phyloP scores from a whole-genome alignment of 2,888 invertebrate species.

The Acleris emargana region DNA sequence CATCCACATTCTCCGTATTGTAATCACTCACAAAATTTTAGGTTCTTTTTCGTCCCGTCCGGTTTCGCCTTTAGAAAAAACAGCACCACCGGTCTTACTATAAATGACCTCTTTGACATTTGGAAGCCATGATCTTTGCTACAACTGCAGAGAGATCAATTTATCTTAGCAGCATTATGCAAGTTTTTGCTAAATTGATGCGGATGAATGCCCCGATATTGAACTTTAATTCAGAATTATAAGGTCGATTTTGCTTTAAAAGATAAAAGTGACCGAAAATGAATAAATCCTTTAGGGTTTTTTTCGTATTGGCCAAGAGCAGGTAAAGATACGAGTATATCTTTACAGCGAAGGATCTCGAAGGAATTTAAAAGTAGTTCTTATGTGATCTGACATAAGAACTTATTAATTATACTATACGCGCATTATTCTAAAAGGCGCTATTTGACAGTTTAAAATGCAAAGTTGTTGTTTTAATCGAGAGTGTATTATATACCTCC shows the following conservation, averaged over 20 bases:
- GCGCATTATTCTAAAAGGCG: no score
- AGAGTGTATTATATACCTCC: no score
- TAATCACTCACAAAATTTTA: conserved; percentile 1
- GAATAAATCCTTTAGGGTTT: conserved; percentile 7
- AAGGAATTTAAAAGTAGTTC: neutral
- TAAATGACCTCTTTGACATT: conserved; percentile 36
- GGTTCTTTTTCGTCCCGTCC: conserved; percentile 17
- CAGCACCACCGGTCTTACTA: conserved; percentile 7
- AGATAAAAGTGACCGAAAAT: conserved; percentile 7
- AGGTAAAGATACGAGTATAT: no score
- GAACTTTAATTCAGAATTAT: neutral
- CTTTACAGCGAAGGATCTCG: neutral
- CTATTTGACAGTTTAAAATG: no score
- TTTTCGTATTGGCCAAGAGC: neutral
- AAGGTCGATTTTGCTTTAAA: conserved; percentile 3
- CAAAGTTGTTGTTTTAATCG: no score
- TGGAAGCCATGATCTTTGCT: neutral
- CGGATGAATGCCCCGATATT: neutral
- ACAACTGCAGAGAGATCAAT: neutral
- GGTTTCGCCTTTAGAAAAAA: conserved; percentile 24
- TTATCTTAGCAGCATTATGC: neutral
- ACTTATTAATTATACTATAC: no score
- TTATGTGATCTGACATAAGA: no score
- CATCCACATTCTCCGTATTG: neutral
- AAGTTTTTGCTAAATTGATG: conserved; percentile 12